Evolutionary conservation across 2,888 invertebrate species (phyloP).

Genomic region (Synanthedon tipuliformis): DNA sequence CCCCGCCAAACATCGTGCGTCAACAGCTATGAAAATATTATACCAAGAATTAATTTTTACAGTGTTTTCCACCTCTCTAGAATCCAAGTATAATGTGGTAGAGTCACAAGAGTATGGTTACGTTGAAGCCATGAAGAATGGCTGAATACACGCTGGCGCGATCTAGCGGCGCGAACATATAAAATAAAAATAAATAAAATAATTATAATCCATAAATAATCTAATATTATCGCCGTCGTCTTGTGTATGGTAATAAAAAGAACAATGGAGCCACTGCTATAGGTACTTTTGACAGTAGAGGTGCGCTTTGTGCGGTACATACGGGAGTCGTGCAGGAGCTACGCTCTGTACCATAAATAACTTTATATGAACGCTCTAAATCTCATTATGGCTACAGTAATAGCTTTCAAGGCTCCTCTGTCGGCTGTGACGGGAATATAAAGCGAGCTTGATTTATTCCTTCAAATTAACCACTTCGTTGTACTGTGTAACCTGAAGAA

Average conservation of each 20-base stretch:
- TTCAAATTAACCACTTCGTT: conserved; percentile 44
- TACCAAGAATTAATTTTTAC: too few species aligned
- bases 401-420: conserved; percentile 57
- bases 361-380: conserved; percentile 65
- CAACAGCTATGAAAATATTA: conserved; percentile 1
- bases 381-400: conserved; percentile 62
- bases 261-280: conserved; percentile 1
- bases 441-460: conserved; percentile 56
- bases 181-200: neutral
- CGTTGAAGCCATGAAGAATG: too few species aligned
- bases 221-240: neutral
- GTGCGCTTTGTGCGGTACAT: conserved; percentile 11
- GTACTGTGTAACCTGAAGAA: conserved; percentile 4
- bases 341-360: conserved; percentile 58
- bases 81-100: too few species aligned
- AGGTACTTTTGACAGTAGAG: conserved; percentile 5
- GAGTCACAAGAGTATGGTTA: too few species aligned
- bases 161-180: too few species aligned
- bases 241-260: neutral
- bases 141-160: too few species aligned
- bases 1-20: conserved; percentile 3
- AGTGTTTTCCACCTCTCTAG: too few species aligned
- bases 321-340: conserved; percentile 23
- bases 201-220: neutral
- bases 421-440: conserved; percentile 62